A percentile compares a stretch with the other conserved stretches of the same genome.
Evolutionary conservation across 2,888 invertebrate genomes (phyloP).

Genomic region (Eutolmus rufibarbis): DNA sequence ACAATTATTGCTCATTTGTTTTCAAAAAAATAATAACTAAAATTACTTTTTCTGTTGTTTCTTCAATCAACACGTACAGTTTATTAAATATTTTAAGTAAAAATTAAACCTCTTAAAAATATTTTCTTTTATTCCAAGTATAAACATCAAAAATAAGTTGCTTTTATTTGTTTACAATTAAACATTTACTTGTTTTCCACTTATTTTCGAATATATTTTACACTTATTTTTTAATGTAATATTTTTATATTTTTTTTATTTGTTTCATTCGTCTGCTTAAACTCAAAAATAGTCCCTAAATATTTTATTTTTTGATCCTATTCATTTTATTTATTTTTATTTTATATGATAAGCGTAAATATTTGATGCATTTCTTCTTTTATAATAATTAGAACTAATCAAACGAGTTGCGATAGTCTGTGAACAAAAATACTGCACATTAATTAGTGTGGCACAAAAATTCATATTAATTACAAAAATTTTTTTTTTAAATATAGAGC

Average conservation of each 20-base stretch:
- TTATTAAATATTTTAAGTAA: too few relatives aligned
- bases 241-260: not conserved
- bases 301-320: not conserved
- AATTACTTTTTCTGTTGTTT: not conserved
- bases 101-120: too few relatives aligned
- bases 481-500: not conserved
- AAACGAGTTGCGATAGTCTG: not conserved
- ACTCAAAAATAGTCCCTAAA: not conserved
- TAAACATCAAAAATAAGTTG: not conserved
- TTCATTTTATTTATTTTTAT: not conserved
- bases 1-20: not conserved
- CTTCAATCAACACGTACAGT: not conserved
- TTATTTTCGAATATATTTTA: not conserved
- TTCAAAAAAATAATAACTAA: not conserved
- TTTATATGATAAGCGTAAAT: not conserved
- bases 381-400: not conserved
- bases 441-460: too few relatives aligned
- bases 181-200: too few relatives aligned
- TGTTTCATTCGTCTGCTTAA: not conserved
- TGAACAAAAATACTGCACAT: too few relatives aligned
- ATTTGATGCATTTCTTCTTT: not conserved
- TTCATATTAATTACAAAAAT: too few relatives aligned
- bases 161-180: not conserved
- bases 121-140: not conserved
- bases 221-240: not conserved